A percentile compares a stretch with the other conserved stretches of the same genome.
These are phyloP conservation scores for Dasyornis broadbenti DNA, from an alignment of 2,113 vertebrate species.

Conservation along the genomic window DNA sequence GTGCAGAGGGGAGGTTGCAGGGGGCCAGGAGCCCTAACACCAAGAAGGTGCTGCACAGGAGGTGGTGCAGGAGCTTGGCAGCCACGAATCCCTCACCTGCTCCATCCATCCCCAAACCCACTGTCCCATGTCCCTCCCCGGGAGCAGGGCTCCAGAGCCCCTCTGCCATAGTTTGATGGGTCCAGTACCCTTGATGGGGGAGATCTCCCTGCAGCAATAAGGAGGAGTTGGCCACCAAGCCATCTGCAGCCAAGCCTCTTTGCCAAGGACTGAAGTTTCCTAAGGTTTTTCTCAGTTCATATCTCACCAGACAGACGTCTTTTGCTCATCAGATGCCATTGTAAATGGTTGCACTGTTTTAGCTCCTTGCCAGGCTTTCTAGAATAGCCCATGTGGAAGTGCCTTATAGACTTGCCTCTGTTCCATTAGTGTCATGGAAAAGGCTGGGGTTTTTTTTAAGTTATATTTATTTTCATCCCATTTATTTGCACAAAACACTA, in stretches of 20 bases:
- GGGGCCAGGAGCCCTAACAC: rapidly evolving
- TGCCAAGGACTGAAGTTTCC: background rate
- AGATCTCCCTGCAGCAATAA: background rate
- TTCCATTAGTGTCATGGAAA: constrained; percentile 64
- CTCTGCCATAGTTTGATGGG: background rate
- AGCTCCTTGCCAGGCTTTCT: constrained; percentile 20
- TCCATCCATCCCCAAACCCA: background rate
- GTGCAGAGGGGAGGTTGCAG: background rate
- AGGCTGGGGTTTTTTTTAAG: constrained; percentile 63
- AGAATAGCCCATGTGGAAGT: constrained; percentile 60
- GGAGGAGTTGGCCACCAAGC: background rate
- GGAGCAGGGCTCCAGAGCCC: background rate
- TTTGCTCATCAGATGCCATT: background rate
- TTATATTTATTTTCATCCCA: constrained; percentile 79
- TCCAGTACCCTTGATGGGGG: background rate
- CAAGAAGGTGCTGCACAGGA: background rate
- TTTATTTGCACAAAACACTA: constrained; percentile 81
- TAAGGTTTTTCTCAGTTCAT: background rate
- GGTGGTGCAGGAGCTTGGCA: background rate
- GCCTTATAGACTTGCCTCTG: constrained; percentile 63
- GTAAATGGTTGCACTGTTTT: constrained; percentile 41
- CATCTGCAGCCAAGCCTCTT: background rate
- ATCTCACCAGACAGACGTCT: background rate
- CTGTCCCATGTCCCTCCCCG: rapidly evolving
- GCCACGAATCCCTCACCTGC: background rate